Percentiles rank a stretch among this genome's conserved stretches.
These are phyloP conservation scores for Leucophora obtusa DNA, from an alignment of 2,888 invertebrate species.

Conservation along the genomic window DNA sequence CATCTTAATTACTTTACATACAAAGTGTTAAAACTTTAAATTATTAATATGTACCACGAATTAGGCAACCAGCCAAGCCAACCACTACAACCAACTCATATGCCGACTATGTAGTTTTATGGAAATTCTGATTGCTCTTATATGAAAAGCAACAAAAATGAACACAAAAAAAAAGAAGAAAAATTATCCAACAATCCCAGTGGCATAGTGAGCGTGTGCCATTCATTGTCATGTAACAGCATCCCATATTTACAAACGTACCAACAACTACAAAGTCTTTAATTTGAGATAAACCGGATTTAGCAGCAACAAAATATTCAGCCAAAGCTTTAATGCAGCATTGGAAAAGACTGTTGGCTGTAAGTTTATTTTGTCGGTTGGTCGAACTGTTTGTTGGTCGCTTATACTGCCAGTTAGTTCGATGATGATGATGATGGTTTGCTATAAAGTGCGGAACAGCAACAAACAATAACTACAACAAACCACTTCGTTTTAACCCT, in stretches of 20 bases:
- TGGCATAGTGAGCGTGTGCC: conserved; percentile 77
- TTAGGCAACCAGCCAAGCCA: conserved; percentile 31
- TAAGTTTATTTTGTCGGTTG: too few species aligned
- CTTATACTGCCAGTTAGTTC: conserved; percentile 12
- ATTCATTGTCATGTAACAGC: conserved; percentile 77
- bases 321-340: conserved; percentile 39
- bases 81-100: conserved; percentile 25
- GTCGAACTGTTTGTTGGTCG: conserved; percentile 9
- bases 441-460: conserved; percentile 12
- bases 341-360: conserved; percentile 6
- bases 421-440: conserved; percentile 34
- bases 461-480: conserved; percentile 7
- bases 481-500: neutral
- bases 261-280: conserved; percentile 28
- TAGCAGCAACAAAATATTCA: conserved; percentile 30
- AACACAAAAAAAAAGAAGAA: conserved; percentile 26
- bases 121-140: conserved; percentile 56
- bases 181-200: conserved; percentile 69
- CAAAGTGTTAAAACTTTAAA: conserved; percentile 55
- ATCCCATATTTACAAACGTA: conserved; percentile 64
- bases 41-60: conserved; percentile 52
- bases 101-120: conserved; percentile 48
- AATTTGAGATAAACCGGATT: conserved; percentile 62
- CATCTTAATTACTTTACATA: conserved; percentile 50
- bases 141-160: conserved; percentile 21